Conservation (phyloP, 2,113 vertebrate species). For the Oceanites oceanicus region DNA sequence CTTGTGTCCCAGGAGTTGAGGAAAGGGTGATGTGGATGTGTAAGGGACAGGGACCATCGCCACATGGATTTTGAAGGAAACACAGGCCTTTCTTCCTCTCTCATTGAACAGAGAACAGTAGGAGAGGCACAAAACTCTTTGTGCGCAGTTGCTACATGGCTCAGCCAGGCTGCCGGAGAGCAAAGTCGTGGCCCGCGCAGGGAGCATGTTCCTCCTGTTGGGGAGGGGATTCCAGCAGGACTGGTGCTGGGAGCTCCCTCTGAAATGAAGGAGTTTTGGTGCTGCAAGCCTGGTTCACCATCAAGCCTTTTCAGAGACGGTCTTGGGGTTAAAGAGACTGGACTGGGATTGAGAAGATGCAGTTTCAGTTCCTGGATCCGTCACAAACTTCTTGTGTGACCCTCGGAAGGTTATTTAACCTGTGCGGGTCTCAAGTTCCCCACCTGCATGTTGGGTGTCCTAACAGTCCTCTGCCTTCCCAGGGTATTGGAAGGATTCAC, state of each 20-base stretch:
- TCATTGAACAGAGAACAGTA: neutral
- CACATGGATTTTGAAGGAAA: neutral
- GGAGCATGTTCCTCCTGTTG: neutral
- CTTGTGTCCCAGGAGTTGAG: neutral
- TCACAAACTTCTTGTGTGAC: neutral
- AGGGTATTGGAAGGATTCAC: neutral
- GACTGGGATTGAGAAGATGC: neutral
- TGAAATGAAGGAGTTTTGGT: neutral
- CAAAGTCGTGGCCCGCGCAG: fast-evolving
- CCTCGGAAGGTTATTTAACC: neutral
- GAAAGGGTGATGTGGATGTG: neutral
- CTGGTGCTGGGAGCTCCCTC: neutral
- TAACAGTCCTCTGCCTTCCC: neutral
- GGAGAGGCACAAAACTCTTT: neutral
- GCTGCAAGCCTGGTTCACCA: neutral
- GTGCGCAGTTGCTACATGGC: neutral
- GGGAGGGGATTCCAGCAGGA: neutral
- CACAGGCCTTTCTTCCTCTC: neutral
- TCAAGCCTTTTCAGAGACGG: neutral
- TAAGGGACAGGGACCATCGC: neutral
- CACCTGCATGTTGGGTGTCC: neutral
- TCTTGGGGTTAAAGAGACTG: neutral
- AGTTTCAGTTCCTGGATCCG: neutral
- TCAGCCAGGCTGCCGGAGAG: neutral
- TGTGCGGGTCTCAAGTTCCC: neutral